Evolutionary conservation across 2,888 invertebrate species (phyloP), one percentile per base, ranked within the genome.

Genomic region (Melanchra persicariae): DNA sequence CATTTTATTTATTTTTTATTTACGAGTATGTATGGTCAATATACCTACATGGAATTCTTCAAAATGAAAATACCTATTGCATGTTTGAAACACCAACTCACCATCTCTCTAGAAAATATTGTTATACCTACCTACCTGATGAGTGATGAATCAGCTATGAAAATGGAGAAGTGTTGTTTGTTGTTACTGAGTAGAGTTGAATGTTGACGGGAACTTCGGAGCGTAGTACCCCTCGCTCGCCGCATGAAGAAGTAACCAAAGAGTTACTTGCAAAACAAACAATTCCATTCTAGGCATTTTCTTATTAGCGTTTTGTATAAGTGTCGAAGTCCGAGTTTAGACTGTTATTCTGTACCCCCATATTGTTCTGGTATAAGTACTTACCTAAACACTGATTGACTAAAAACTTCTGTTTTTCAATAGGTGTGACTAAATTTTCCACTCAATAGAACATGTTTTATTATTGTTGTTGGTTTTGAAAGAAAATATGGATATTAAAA

Each of bases 261-360:
- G 45, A 19, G 43, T 58, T 52, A 34, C 43, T 59, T 34, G 22
- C 47, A 61, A 57, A 72, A 71, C 71, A 71, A 70, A 70, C 71
- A 71, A 54, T 70, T 58, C 60, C 49, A 74, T 61, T 60, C 54
- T 61, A 61, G 60, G 30, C 30, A 49, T 61, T 57, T 71, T 37
- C 61, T 55, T 72, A 72, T 34, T 43, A 57, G 43, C 55, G 72
- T 72, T n/a, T 49, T 57, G 73, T 72, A 51, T 72, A 61, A 15
- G 71, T 72, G 45, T 62, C 72, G 73, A 72, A 72, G 55, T 70
- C 70, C 70, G 69, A 69, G 55, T 70, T 70, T 57, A 70, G 57
- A 70, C 70, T 69, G 70, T 40, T 52, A 68, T 49, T 22, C 40
- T 40, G 30, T 22, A 47, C 22, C 45, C 57, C 70, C 51, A 59